Conservation (phyloP, 2,113 vertebrate species). For the Egretta garzetta region DNA sequence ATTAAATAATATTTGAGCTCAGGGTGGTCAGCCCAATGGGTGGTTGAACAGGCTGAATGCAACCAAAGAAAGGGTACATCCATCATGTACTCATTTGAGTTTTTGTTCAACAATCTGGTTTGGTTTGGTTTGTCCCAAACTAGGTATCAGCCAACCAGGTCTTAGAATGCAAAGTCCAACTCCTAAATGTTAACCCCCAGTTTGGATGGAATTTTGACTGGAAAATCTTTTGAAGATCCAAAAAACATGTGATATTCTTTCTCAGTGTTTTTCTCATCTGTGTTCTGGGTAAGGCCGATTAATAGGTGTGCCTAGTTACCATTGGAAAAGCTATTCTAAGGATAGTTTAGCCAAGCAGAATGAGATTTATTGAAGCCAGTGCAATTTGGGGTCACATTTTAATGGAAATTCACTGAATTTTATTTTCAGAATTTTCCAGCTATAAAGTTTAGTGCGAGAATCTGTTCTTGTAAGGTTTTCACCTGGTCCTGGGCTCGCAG, state of each 20-base stretch:
- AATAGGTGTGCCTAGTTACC: not conserved
- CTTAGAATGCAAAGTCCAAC: not conserved
- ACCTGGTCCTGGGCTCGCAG: not conserved
- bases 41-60: conserved; percentile 47
- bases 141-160: not conserved
- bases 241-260: not conserved
- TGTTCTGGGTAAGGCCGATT: not conserved
- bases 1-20: conserved; percentile 64
- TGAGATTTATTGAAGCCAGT: not conserved
- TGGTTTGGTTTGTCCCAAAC: not conserved
- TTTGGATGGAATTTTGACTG: not conserved
- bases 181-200: not conserved
- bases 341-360: not conserved
- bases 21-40: conserved; percentile 46
- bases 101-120: not conserved
- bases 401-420: not conserved
- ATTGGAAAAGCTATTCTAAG: not conserved
- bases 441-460: not conserved
- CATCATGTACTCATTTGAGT: conserved; percentile 3
- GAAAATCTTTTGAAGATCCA: conserved; percentile 3
- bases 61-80: conserved; percentile 35
- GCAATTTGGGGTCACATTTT: not conserved
- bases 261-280: conserved; percentile 2
- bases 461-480: not conserved
- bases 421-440: not conserved